Evolutionary conservation across 2,888 invertebrate species (phyloP).

Genomic region (Clusia tigrina): DNA sequence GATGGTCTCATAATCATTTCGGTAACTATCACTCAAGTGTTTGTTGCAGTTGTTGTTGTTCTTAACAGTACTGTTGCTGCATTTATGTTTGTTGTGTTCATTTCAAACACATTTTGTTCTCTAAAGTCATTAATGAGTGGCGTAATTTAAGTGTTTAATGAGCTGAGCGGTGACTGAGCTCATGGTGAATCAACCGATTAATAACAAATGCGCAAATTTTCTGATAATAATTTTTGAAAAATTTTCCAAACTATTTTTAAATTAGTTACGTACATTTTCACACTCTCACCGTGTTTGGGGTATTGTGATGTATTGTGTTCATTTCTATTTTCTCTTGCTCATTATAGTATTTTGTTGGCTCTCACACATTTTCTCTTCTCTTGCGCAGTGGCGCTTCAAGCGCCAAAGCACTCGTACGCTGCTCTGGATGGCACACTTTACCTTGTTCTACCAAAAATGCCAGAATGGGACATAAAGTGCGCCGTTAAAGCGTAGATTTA

Average conservation of each 20-base stretch:
- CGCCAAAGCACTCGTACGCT: conserved; percentile 39
- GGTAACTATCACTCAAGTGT: conserved; percentile 57
- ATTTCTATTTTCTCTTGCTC: conserved; percentile 27
- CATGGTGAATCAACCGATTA: too few relatives aligned
- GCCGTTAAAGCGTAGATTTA: conserved; percentile 65
- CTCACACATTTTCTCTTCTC: background rate
- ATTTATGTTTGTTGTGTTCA: too few relatives aligned
- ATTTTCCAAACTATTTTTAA: too few relatives aligned
- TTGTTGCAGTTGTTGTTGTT: conserved; percentile 35
- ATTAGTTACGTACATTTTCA: too few relatives aligned
- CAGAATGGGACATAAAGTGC: conserved; percentile 65
- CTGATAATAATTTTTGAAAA: too few relatives aligned
- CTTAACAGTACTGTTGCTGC: conserved; percentile 18
- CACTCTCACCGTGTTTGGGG: too few relatives aligned
- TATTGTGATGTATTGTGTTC: too few relatives aligned
- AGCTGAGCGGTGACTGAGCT: too few relatives aligned
- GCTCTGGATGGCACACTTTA: conserved; percentile 47
- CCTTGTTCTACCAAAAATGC: too few relatives aligned
- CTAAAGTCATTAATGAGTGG: background rate
- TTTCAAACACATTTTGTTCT: background rate
- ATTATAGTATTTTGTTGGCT: background rate
- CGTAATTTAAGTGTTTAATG: too few relatives aligned
- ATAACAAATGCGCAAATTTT: too few relatives aligned
- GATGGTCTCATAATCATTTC: conserved; percentile 65
- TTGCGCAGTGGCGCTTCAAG: background rate